Evolutionary conservation across 1,140 invertebrate genomes (phyloP).

Genomic region (Aradophagus sp.): DNA sequence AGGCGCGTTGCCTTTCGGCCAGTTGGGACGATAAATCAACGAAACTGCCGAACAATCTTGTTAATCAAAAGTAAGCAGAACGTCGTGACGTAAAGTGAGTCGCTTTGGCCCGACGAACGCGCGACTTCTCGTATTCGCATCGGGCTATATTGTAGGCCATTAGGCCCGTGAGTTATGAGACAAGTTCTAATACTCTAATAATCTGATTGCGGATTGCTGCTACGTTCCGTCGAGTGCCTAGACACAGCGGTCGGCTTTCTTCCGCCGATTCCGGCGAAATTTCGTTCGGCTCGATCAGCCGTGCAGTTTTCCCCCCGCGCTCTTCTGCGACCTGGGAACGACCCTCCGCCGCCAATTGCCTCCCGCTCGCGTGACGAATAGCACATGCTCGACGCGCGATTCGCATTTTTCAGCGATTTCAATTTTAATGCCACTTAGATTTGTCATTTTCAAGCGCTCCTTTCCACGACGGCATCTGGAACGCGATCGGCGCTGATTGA

Average conservation of each 20-base stretch:
- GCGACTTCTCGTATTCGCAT: no score
- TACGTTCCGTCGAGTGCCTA: conserved; percentile 35
- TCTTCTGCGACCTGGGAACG: conserved; percentile 14
- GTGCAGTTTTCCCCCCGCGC: conserved; percentile 40
- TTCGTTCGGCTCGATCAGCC: conserved; percentile 55
- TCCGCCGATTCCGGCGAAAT: conserved; percentile 34
- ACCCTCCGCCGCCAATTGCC: conserved; percentile 45
- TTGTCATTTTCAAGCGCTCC: conserved; percentile 47
- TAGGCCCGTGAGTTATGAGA: conserved; percentile 72
- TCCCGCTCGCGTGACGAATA: conserved; percentile 52
- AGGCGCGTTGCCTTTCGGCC: no score
- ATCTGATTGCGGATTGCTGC: conserved; percentile 70
- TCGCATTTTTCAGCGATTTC: conserved; percentile 40
- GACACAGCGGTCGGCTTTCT: conserved; percentile 32
- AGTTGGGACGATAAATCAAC: no score
- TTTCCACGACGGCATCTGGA: no score
- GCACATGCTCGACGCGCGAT: conserved; percentile 36
- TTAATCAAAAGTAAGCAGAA: no score
- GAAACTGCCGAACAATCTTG: no score
- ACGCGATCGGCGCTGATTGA: no score
- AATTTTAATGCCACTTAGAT: conserved; percentile 41
- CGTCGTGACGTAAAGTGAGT: no score
- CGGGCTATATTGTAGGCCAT: conserved; percentile 66
- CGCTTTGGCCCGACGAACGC: no score
- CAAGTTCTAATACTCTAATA: conserved; percentile 75